Evolutionary conservation across 64 coral and sea anemone genomes (phyloP), one percentile per base, ranked within the genome.

Genomic region (Stichodactyla helianthus): DNA sequence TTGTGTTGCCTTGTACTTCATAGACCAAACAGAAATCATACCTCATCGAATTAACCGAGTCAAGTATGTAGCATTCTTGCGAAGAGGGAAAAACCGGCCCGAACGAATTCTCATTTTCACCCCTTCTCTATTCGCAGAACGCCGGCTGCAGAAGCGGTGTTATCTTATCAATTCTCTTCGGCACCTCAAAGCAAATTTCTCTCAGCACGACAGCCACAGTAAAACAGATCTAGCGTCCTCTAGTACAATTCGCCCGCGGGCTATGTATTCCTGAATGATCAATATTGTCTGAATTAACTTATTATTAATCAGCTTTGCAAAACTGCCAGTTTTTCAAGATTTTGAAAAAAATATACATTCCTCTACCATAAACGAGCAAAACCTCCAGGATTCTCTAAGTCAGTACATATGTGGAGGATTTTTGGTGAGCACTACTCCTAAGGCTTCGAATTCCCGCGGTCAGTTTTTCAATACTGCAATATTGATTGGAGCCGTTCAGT

Each of bases 121-220:
- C 53, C 51, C 15, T 81, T 5, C 62, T 4, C 68, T 11, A 58
- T 74, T 74, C 11, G 25, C 5, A 31, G 68, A 74, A 74, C 22
- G 78, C 78, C 78, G 78, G 78, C 35, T 81, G 51, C 78, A 52
- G 35, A 44, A 44, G 18, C 52, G 26, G 35, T 81, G 2, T 81
- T 54, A 81, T 81, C 78, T 81, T 81, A 81, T 81, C 78, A 81
- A 81, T 28, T 74, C 17, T 54, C 51, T 51, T 23, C 78, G 78
- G 78, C 78, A 81, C 50, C 52, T 81, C 78, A 81, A 81, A 81
- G 78, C 52, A 81, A 81, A 52, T 81, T 20, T 81, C 78, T 18
- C 78, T 81, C 78, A 52, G 78, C 68, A 74, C 25, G 68, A 74
- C 22, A 74, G 25, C 68, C 68, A 65, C 62, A n/a, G 62, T 65